Base-by-base conservation (phyloP, 2,797 vertebrate species). In the Parambassis ranga region DNA sequence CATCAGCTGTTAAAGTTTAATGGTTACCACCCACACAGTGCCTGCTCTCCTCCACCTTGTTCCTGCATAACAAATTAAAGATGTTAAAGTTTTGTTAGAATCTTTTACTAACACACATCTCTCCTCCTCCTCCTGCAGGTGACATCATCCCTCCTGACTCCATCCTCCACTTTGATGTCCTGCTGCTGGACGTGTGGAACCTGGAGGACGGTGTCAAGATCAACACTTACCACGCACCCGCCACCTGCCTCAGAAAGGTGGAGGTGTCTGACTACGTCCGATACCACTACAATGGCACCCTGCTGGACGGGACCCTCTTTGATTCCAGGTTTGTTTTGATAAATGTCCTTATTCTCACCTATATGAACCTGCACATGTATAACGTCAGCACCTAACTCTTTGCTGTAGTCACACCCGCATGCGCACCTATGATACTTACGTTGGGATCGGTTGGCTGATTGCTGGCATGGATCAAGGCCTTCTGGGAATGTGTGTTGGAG, bases 401-500 rank as follows among this genome's bases (percentile, higher is more conserved):
- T 9, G 1, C 36, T 71, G 66, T 36, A 99, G 98, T 86, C 96
- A 98, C 74, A 99, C 96, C 59, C 95, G 96, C 23, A 95, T 98
- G 95, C 92, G 93, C 20, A 98, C 97, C 0, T 98, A 98, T 0
- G 96, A 99, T 81, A 99, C 98, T 0, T 99, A 99, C 0, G 95
- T 99, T 33, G 98, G 96, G 24, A 99, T 99, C n/a, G 97, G 97
- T 5, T 99, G 98, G 98, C 92, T 99, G 76, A 99, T 99, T 32
- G 93, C 97, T 0, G 98, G 97, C 3, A 98, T 99, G 98, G 98
- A 99, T 71, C 95, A 95, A 80, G 96, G 98, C 5, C 95, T 99
- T 68, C 69, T 99, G 89, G 98, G 96, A 44, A 99, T 98, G 96
- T 99, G 96, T 0, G 91, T 99, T 0, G 96, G 96, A 59, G 97